Conservation (phyloP, 2,888 invertebrate species). For the Rosalia funebris region DNA sequence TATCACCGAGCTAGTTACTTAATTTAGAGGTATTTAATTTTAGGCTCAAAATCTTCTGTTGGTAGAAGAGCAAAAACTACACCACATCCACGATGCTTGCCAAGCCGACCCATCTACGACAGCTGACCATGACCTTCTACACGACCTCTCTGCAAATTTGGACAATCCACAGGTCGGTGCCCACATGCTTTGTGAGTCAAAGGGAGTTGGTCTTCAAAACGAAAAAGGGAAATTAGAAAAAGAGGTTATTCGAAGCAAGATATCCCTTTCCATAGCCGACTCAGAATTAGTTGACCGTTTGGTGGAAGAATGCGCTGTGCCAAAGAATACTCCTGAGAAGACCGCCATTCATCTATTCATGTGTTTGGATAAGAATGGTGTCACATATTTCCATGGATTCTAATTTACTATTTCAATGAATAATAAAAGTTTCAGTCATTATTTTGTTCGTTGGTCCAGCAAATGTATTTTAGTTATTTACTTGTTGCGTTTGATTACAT, state of each 20-base stretch:
- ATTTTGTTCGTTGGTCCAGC: too few species aligned
- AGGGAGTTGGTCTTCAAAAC: conserved; percentile 22
- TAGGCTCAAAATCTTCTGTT: background rate
- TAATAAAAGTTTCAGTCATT: too few species aligned
- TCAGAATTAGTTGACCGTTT: conserved; percentile 23
- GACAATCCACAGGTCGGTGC: conserved; percentile 20
- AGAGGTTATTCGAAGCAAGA: conserved; percentile 22
- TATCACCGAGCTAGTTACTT: too few species aligned
- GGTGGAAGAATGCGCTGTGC: conserved; percentile 27
- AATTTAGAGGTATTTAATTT: too few species aligned
- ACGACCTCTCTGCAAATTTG: conserved; percentile 1
- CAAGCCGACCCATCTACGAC: conserved; percentile 2
- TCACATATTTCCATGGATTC: conserved; percentile 9
- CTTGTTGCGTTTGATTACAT: too few species aligned
- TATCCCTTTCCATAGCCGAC: conserved; percentile 8
- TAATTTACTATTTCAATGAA: too few species aligned
- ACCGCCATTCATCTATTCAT: conserved; percentile 26
- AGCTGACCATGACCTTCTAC: conserved; percentile 13
- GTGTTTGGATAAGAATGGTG: conserved; percentile 13
- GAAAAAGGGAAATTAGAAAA: conserved; percentile 27
- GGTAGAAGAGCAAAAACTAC: background rate
- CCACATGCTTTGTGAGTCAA: conserved; percentile 31
- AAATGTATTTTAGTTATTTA: too few species aligned
- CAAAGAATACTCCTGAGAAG: conserved; percentile 23
- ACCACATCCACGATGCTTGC: conserved; percentile 10